Conservation (phyloP, 2,113 vertebrate genomes). For the Rhagologus leucostigma region DNA sequence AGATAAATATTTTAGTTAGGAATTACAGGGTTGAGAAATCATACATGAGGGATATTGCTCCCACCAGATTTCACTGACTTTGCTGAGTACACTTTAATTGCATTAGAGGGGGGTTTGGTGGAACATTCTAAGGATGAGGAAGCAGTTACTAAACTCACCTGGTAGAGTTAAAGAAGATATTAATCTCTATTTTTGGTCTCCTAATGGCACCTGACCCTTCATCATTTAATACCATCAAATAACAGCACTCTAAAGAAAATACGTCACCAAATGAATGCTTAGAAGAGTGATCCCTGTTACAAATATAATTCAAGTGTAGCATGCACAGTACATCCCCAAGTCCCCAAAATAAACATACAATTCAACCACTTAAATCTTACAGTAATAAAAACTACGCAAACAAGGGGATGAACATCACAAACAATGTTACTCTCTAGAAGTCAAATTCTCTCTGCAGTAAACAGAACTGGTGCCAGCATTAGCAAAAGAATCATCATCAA, state of each 20-base stretch:
- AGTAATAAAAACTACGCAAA: not conserved
- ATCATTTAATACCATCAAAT: not conserved
- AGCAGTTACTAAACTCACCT: not conserved
- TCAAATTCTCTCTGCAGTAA: not conserved
- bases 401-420: not conserved
- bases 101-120: not conserved
- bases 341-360: not conserved
- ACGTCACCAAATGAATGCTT: not conserved
- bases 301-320: not conserved
- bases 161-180: not conserved
- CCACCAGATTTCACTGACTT: not conserved
- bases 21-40: not conserved
- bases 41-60: not conserved
- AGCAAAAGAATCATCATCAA: not conserved
- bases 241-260: not conserved
- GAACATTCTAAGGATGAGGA: not conserved
- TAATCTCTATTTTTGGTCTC: not conserved
- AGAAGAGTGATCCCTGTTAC: not conserved
- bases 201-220: not conserved
- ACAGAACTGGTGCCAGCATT: not conserved
- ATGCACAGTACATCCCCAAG: not conserved
- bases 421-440: not conserved
- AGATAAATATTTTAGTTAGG: not conserved
- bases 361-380: not conserved
- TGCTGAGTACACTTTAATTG: not conserved